Evolutionary conservation across 37 sponge, comb jelly and placozoan genomes (phyloP).

Genomic region (Cladorhizidae sp.): DNA sequence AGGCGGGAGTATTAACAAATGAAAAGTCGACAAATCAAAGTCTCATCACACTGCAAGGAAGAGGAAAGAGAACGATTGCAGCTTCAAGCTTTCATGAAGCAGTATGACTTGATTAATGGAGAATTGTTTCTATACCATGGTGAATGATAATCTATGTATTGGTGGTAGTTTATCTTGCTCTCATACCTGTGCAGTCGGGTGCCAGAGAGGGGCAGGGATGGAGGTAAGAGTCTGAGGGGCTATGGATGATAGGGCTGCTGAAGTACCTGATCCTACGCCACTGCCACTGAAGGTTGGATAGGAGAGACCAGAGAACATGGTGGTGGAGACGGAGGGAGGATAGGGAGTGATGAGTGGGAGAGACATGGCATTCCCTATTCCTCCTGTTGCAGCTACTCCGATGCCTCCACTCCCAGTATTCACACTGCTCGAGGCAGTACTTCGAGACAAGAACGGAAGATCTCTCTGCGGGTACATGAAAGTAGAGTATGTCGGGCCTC

Average conservation of each 20-base stretch:
- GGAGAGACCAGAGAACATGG: slow-evolving; percentile 17
- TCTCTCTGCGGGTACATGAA: slow-evolving; percentile 51
- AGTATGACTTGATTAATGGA: no score
- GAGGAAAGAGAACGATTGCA: no score
- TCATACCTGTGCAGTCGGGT: slow-evolving; percentile 2
- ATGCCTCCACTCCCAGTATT: background rate
- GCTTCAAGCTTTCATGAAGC: no score
- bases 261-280: background rate
- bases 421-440: background rate
- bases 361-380: background rate
- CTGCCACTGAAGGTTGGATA: background rate
- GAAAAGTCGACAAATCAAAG: no score
- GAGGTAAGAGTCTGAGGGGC: slow-evolving; percentile 6
- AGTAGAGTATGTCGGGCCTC: slow-evolving; percentile 30
- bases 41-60: no score
- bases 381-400: no score
- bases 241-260: background rate
- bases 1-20: no score
- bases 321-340: slow-evolving; percentile 32
- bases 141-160: background rate
- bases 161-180: background rate
- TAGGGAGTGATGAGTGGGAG: slow-evolving; percentile 59
- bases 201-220: slow-evolving; percentile 36
- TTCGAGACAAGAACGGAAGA: background rate
- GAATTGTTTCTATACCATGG: background rate